phyloP scores from a whole-genome alignment of 2,113 vertebrate genomes.

The Thryonomys swinderianus region DNA sequence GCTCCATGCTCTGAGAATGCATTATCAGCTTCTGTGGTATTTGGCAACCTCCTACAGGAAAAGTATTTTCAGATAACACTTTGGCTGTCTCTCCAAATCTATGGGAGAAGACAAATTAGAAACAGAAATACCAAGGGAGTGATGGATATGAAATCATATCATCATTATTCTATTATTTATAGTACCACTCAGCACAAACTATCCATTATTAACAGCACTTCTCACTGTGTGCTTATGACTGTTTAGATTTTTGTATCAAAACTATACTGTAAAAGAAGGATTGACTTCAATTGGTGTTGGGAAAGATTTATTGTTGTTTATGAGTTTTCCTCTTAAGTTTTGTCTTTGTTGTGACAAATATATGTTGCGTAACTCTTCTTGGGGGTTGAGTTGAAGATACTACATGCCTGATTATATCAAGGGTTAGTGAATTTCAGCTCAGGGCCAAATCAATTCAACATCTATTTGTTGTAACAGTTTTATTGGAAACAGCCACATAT shows the following conservation, averaged over 20 bases:
- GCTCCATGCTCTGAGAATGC: neutral
- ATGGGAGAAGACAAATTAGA: slow-evolving; percentile 47
- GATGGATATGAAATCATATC: neutral
- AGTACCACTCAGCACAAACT: neutral
- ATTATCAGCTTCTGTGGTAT: neutral
- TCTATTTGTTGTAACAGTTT: neutral
- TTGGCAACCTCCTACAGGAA: neutral
- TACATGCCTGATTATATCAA: neutral
- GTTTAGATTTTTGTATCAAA: slow-evolving; percentile 19
- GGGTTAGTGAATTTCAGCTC: neutral
- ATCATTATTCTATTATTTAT: slow-evolving; percentile 45
- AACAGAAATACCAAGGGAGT: neutral
- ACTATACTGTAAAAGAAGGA: neutral
- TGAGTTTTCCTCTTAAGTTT: neutral
- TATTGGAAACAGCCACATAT: neutral
- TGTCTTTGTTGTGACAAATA: neutral
- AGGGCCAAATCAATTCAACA: neutral
- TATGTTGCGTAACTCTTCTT: neutral
- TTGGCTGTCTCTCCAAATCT: slow-evolving; percentile 1
- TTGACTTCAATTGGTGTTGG: neutral
- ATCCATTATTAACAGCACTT: neutral
- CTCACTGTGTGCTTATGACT: neutral
- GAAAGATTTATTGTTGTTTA: neutral
- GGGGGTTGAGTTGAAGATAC: neutral
- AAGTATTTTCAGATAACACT: slow-evolving; percentile 2